Conservation (phyloP, 2,113 vertebrate species). For the Apodemus speciosus region DNA sequence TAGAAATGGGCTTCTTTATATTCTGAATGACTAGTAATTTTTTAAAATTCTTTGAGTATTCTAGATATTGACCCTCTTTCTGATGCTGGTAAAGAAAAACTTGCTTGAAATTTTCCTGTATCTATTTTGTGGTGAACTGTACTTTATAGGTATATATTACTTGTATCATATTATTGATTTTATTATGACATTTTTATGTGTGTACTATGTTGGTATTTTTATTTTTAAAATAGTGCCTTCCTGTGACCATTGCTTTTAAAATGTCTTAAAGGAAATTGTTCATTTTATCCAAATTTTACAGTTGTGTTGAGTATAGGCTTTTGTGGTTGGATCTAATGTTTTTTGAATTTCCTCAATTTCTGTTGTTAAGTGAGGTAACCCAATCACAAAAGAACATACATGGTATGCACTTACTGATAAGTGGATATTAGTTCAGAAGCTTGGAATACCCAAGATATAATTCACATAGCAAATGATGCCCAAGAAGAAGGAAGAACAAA, state of each 20-base stretch:
- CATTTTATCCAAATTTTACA: too few species aligned
- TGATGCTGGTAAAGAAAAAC: neutral
- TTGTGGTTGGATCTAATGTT: too few species aligned
- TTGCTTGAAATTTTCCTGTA: neutral
- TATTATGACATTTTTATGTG: neutral
- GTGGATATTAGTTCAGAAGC: too few species aligned
- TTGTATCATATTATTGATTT: neutral
- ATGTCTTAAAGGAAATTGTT: neutral
- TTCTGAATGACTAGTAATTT: neutral
- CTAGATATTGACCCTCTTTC: neutral
- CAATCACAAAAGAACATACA: too few species aligned
- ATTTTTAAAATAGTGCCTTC: neutral
- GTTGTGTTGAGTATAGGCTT: too few species aligned
- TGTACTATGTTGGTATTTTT: neutral
- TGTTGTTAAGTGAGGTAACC: too few species aligned
- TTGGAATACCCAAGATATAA: too few species aligned
- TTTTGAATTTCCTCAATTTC: too few species aligned
- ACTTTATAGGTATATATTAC: neutral
- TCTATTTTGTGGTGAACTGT: neutral
- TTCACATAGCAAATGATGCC: too few species aligned
- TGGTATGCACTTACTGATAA: too few species aligned
- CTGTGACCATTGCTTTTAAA: neutral
- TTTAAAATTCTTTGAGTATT: neutral
- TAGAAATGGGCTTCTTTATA: neutral
- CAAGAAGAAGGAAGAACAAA: too few species aligned